Percentiles rank a stretch among this genome's conserved stretches.
phyloP scores from a whole-genome alignment of 2,113 vertebrate species.

The Hassar affinis region DNA sequence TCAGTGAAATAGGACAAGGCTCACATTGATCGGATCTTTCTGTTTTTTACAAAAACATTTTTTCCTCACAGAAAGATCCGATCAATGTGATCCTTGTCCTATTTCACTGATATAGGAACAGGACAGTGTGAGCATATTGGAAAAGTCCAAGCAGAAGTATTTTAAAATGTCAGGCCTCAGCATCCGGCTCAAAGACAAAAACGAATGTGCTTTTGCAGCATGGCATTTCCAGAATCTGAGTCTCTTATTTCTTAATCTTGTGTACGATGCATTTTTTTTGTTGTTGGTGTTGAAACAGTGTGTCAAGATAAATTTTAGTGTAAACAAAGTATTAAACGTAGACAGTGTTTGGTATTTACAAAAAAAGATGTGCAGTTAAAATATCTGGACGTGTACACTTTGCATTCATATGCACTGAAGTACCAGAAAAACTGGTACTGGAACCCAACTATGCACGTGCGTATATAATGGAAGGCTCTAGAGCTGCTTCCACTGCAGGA shows the following conservation, averaged over 20 bases:
- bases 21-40: conserved; percentile 11
- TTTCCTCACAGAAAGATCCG: conserved; percentile 7
- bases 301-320: background rate
- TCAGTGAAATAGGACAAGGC: conserved; percentile 19
- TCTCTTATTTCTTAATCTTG: background rate
- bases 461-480: too few relatives aligned
- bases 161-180: conserved; percentile 22
- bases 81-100: conserved; percentile 20
- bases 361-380: background rate
- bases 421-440: too few relatives aligned
- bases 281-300: background rate
- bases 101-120: conserved; percentile 3
- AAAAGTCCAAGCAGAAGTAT: background rate
- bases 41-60: too few relatives aligned
- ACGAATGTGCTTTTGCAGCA: background rate
- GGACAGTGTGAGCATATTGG: conserved; percentile 17
- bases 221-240: conserved; percentile 10
- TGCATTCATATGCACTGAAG: too few relatives aligned
- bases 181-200: background rate
- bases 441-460: too few relatives aligned
- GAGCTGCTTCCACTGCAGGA: too few relatives aligned
- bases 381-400: too few relatives aligned
- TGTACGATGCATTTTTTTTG: background rate
- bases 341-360: background rate
- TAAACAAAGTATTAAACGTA: background rate